Percentiles rank a stretch among this genome's conserved stretches.
Evolutionary conservation across 2,888 invertebrate genomes (phyloP).

Genomic region (Epinotia nisella): DNA sequence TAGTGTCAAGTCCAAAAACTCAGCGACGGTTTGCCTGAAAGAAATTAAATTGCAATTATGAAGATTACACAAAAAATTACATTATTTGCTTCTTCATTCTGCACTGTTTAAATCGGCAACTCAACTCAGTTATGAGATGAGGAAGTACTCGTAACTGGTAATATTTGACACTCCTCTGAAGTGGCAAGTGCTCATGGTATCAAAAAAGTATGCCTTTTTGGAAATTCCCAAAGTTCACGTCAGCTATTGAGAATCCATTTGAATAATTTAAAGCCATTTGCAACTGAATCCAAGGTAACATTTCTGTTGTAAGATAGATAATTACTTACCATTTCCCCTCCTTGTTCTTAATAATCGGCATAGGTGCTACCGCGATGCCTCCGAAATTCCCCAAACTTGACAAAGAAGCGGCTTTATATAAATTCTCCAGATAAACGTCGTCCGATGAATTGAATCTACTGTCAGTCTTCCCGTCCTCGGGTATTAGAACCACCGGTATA

Average conservation of each 20-base stretch:
- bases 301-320: background rate
- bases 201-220: too few species aligned
- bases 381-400: slow-evolving; percentile 79
- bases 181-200: too few species aligned
- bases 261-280: background rate
- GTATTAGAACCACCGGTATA: slow-evolving; percentile 75
- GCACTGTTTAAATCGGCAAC: too few species aligned
- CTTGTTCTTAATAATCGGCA: slow-evolving; percentile 80
- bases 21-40: slow-evolving; percentile 83
- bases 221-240: too few species aligned
- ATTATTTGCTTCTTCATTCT: slow-evolving; percentile 18
- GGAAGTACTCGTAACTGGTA: too few species aligned
- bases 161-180: too few species aligned
- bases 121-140: too few species aligned
- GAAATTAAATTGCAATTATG: slow-evolving; percentile 33
- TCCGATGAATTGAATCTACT: slow-evolving; percentile 77
- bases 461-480: slow-evolving; percentile 63
- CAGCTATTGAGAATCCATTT: background rate
- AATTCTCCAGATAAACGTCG: slow-evolving; percentile 75
- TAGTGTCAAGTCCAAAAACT: slow-evolving; percentile 86
- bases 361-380: slow-evolving; percentile 72
- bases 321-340: slow-evolving; percentile 77
- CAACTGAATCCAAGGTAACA: background rate
- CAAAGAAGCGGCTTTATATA: slow-evolving; percentile 78
- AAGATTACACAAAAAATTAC: background rate